Conservation (phyloP, 2,888 invertebrate species). For the Trachelus stipa region DNA sequence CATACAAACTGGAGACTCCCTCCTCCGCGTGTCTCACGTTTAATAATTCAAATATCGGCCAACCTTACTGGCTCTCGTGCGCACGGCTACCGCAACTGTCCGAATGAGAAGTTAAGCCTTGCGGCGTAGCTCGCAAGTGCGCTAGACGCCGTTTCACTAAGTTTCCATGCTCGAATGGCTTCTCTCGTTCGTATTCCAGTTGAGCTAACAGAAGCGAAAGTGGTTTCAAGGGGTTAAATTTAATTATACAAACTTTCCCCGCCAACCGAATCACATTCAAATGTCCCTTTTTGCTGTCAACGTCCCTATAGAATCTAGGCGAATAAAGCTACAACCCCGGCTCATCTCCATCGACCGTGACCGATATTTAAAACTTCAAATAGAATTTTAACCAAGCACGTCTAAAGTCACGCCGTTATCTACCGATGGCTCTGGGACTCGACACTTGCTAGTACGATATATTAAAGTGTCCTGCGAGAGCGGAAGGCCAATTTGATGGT, state of each 20-base stretch:
- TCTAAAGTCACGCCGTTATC: neutral
- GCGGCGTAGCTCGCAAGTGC: neutral
- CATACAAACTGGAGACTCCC: neutral
- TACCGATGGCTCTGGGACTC: neutral
- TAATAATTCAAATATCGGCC: neutral
- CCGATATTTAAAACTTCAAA: neutral
- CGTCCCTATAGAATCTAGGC: neutral
- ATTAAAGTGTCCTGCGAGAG: conserved; percentile 24
- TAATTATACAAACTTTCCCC: neutral
- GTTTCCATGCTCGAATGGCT: neutral
- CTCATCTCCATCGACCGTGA: neutral
- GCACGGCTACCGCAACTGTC: neutral
- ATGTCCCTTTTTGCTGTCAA: neutral
- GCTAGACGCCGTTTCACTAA: too few species aligned
- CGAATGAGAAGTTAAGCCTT: neutral
- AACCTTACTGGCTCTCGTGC: neutral
- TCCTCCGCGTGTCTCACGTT: neutral
- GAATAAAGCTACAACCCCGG: neutral
- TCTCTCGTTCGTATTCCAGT: neutral
- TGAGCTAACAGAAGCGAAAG: neutral
- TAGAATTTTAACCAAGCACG: neutral
- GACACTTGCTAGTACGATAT: neutral
- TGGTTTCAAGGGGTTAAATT: too few species aligned
- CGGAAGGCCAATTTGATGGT: conserved; percentile 60
- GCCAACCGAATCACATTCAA: neutral